Evolutionary conservation across 2,888 invertebrate species (phyloP).

Genomic region (Diplolepis rosae): DNA sequence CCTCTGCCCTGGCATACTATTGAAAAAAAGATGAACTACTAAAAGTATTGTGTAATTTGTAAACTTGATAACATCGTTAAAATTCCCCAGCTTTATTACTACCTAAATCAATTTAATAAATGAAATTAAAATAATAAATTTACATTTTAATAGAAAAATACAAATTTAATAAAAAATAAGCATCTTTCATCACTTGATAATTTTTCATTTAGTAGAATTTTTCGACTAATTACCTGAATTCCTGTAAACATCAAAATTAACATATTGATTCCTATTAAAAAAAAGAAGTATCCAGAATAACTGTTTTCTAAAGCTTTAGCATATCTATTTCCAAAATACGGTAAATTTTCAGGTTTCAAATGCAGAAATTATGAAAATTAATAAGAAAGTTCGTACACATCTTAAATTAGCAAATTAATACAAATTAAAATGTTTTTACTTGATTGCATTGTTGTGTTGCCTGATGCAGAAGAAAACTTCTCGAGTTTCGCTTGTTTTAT

Average conservation of each 20-base stretch:
- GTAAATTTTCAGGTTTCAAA: too few relatives aligned
- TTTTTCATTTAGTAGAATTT: not conserved
- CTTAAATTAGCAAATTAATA: too few relatives aligned
- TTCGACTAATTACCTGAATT: constrained; percentile 23
- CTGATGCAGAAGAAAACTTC: not conserved
- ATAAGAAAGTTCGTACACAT: too few relatives aligned
- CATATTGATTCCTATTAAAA: constrained; percentile 29
- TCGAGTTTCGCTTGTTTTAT: not conserved
- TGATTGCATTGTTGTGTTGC: not conserved
- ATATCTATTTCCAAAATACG: too few relatives aligned
- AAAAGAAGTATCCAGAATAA: constrained; percentile 16
- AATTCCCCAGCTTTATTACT: not conserved
- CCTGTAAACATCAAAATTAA: constrained; percentile 36
- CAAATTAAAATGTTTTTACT: too few relatives aligned
- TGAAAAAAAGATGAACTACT: constrained; percentile 9
- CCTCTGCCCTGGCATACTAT: constrained; percentile 5
- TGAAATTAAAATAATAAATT: not conserved
- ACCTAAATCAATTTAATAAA: too few relatives aligned
- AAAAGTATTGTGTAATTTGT: not conserved
- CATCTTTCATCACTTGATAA: too few relatives aligned
- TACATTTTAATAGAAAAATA: not conserved
- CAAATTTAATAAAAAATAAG: too few relatives aligned
- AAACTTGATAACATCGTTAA: not conserved
- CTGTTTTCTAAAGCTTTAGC: constrained; percentile 23
- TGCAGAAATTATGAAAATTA: too few relatives aligned